Conservation (phyloP, 37 sponge, comb jelly and placozoan species). For the Cliona cf. orientalis region DNA sequence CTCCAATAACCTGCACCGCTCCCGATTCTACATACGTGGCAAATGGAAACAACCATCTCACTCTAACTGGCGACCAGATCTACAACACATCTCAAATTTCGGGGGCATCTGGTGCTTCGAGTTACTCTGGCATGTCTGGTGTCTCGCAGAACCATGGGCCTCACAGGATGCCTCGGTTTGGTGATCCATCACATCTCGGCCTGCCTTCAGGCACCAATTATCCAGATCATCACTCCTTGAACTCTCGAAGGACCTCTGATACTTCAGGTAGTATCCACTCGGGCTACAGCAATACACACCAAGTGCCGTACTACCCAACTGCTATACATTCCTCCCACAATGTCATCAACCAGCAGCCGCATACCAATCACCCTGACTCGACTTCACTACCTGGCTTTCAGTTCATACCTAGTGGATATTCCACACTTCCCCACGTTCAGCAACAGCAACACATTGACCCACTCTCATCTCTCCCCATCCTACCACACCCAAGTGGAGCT, state of each 20-base stretch:
- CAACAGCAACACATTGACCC: neutral
- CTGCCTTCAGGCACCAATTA: too few species aligned
- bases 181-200: too few species aligned
- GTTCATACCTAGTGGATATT: neutral
- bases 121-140: constrained; percentile 23
- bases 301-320: neutral
- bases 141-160: constrained; percentile 12
- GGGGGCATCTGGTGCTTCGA: constrained; percentile 13
- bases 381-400: neutral
- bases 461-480: neutral
- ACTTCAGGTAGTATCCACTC: too few species aligned
- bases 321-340: neutral
- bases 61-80: neutral
- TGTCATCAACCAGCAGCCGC: neutral
- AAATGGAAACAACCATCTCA: too few species aligned
- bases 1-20: too few species aligned
- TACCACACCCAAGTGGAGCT: neutral
- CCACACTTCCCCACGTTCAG: neutral
- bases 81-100: too few species aligned
- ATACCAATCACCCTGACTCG: neutral
- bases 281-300: too few species aligned
- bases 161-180: constrained; percentile 33
- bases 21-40: too few species aligned
- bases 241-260: too few species aligned
- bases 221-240: too few species aligned